Evolutionary conservation across 1,140 invertebrate genomes (phyloP).

Genomic region (Pantala flavescens): DNA sequence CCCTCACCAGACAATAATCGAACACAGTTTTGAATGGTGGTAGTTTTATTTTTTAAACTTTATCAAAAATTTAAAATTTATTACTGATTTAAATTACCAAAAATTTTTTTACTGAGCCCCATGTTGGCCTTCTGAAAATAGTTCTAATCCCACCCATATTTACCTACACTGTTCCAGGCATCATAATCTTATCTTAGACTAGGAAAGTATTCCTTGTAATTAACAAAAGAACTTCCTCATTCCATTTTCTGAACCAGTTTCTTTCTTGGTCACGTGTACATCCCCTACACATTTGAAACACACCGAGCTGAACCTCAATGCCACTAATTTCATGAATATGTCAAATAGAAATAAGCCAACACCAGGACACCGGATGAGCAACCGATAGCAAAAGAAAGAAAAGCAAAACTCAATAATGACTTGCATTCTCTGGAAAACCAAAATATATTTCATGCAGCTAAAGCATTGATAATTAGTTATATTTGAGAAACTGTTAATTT

Average conservation of each 20-base stretch:
- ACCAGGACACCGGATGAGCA: constrained; percentile 6
- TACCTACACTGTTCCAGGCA: not conserved
- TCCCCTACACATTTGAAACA: constrained; percentile 1
- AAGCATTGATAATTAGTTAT: too few species aligned
- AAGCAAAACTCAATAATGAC: not conserved
- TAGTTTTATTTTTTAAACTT: not conserved
- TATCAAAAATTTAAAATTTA: not conserved
- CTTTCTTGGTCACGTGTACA: not conserved
- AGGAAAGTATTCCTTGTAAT: not conserved
- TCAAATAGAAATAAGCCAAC: constrained; percentile 2
- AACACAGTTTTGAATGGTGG: not conserved
- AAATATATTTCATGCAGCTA: too few species aligned
- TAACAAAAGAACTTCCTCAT: not conserved
- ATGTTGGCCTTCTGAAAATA: not conserved
- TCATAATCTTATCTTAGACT: not conserved
- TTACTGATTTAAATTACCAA: not conserved
- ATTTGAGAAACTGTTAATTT: too few species aligned
- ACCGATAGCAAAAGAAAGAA: not conserved
- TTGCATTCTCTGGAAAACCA: not conserved
- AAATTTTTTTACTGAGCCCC: not conserved
- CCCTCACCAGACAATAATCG: not conserved
- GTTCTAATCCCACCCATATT: not conserved
- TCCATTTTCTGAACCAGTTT: not conserved
- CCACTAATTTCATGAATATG: not conserved
- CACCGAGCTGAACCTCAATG: not conserved